Conservation (phyloP, 2,888 invertebrate species). For the Cantharis rufa region DNA sequence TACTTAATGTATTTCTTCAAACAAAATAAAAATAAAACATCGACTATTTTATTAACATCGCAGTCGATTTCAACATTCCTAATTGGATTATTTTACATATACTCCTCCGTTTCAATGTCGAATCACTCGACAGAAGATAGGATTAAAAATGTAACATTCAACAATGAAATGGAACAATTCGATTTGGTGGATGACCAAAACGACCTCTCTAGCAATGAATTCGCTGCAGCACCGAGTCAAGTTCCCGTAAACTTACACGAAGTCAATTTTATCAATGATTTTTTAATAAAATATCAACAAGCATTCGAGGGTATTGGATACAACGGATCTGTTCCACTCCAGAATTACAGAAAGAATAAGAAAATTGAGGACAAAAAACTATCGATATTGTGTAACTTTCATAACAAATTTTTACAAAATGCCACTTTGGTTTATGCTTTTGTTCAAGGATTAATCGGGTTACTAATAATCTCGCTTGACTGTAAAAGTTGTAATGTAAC, state of each 20-base stretch:
- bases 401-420: conserved; percentile 42
- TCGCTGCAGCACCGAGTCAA: background rate
- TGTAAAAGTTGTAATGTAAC: conserved; percentile 34
- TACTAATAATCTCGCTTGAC: conserved; percentile 41
- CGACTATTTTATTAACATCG: conserved; percentile 38
- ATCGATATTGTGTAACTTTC: conserved; percentile 18
- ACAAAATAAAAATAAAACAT: conserved; percentile 34
- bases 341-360: background rate
- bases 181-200: background rate
- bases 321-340: background rate
- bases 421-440: conserved; percentile 47
- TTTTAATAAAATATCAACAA: background rate
- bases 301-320: background rate
- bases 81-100: conserved; percentile 49
- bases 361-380: background rate
- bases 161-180: background rate
- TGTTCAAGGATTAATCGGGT: conserved; percentile 44
- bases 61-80: conserved; percentile 46
- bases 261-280: background rate
- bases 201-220: background rate
- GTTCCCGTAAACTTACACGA: background rate
- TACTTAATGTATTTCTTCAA: conserved; percentile 44
- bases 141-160: background rate
- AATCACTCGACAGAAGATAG: background rate
- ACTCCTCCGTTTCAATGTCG: conserved; percentile 21